These are phyloP conservation scores for Catostylus mosaicus DNA, from an alignment of 30 jellyfish, hydroid and myxozoan genomes.

Conservation along the genomic window DNA sequence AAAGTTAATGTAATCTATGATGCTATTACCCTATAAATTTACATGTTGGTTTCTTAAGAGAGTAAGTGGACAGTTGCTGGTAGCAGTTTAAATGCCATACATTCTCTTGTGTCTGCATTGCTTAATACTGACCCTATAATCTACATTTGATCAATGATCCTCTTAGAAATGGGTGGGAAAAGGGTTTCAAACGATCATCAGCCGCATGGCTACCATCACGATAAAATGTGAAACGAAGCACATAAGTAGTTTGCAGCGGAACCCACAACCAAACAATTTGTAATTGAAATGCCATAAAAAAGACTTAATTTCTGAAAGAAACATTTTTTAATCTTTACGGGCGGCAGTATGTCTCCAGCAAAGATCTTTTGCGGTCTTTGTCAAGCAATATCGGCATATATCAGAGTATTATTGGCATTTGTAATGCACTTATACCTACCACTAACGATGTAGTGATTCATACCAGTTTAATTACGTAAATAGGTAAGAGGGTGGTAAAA, in stretches of 20 bases:
- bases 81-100: neutral
- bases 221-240: neutral
- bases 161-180: neutral
- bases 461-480: neutral
- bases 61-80: too few relatives aligned
- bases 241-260: neutral
- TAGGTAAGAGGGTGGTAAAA: neutral
- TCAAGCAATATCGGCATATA: neutral
- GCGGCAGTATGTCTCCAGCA: conserved; percentile 14
- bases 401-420: neutral
- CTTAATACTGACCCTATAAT: neutral
- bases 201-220: neutral
- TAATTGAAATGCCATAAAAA: neutral
- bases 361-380: conserved; percentile 9
- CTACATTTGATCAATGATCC: neutral
- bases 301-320: neutral
- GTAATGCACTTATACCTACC: neutral
- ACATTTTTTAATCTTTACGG: neutral
- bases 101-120: neutral
- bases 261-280: conserved; percentile 12
- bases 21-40: too few relatives aligned
- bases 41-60: too few relatives aligned
- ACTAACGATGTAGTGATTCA: conserved; percentile 2
- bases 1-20: too few relatives aligned
- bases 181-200: neutral